Evolutionary conservation across 2,113 vertebrate species (phyloP).

Genomic region (Rhabdornis inornatus): DNA sequence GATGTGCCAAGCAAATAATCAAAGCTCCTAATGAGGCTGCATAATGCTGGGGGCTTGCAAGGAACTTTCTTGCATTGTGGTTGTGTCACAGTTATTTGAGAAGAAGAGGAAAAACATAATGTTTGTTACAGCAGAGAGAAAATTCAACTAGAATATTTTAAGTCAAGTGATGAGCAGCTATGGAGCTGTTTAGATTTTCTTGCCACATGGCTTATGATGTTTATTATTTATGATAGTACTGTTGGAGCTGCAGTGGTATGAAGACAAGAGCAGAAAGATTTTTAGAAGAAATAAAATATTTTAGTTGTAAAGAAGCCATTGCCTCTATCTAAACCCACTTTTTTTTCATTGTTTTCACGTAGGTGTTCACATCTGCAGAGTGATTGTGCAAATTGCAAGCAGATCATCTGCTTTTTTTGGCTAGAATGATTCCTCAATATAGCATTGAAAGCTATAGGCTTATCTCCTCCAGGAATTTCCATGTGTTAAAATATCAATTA

Average conservation of each 20-base stretch:
- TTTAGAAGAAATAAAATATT: background rate
- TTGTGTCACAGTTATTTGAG: background rate
- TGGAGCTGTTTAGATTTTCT: background rate
- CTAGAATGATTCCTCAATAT: background rate
- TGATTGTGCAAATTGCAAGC: background rate
- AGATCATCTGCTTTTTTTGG: background rate
- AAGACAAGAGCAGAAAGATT: background rate
- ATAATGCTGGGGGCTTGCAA: background rate
- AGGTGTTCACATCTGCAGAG: background rate
- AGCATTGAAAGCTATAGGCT: background rate
- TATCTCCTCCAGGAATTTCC: background rate
- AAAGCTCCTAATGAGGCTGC: slow-evolving; percentile 42
- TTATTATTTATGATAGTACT: background rate
- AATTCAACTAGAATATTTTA: background rate
- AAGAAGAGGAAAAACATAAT: background rate
- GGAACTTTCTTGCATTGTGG: background rate
- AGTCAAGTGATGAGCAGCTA: background rate
- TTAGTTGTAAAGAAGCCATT: background rate
- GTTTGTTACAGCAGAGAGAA: background rate
- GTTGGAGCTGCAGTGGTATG: background rate
- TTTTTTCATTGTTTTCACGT: background rate
- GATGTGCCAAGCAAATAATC: slow-evolving; percentile 4
- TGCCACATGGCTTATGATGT: background rate
- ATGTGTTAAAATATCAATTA: background rate
- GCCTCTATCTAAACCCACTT: background rate